These are phyloP conservation scores for Seriola quinqueradiata DNA, from an alignment of 2,113 vertebrate genomes.

Conservation along the genomic window DNA sequence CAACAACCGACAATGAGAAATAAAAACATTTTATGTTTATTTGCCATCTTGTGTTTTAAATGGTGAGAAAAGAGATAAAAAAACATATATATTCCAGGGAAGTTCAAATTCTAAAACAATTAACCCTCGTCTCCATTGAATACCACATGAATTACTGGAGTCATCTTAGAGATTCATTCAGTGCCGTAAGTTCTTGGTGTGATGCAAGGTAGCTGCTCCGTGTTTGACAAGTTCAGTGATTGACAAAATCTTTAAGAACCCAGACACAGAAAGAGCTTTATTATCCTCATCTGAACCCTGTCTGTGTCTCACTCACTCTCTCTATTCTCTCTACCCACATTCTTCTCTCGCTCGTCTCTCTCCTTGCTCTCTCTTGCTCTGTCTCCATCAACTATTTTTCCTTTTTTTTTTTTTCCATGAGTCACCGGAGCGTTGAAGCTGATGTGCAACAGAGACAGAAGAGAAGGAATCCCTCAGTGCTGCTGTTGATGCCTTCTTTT, in stretches of 20 bases:
- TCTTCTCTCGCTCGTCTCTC: constrained; percentile 11
- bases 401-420: neutral
- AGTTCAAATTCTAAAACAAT: neutral
- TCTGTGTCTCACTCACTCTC: constrained; percentile 9
- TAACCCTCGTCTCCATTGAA: neutral
- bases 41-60: neutral
- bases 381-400: neutral
- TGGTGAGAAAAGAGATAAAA: neutral
- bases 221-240: neutral
- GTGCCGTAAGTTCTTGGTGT: neutral
- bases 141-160: neutral
- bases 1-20: neutral
- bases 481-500: constrained; percentile 62
- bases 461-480: constrained; percentile 28
- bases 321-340: neutral
- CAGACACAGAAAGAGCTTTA: constrained; percentile 39
- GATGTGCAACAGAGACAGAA: constrained; percentile 30
- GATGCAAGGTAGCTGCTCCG: constrained; percentile 6
- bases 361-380: constrained; percentile 18
- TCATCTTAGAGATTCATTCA: neutral
- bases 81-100: neutral
- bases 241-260: too few species aligned
- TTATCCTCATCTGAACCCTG: constrained; percentile 29
- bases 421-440: constrained; percentile 33
- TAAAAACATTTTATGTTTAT: too few species aligned